Evolutionary conservation across 2,113 vertebrate species (phyloP), one percentile per base, ranked within the genome.

Genomic region (Piaya cayana): DNA sequence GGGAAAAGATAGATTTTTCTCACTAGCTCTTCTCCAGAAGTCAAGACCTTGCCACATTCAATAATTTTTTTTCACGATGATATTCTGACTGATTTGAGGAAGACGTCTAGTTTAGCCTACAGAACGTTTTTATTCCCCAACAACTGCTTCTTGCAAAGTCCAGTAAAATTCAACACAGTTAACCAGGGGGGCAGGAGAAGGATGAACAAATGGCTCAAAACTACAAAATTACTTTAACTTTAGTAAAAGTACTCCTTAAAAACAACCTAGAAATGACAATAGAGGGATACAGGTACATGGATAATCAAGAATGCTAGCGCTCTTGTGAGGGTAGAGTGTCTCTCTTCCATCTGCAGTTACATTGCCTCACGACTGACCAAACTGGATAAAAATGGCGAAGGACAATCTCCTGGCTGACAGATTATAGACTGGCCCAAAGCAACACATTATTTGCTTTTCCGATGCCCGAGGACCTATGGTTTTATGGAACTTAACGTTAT

Each of bases 1-100:
- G 74, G 53, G 86, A 76, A 93, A 93, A 82, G 26, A 52, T 42
- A 42, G 14, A 69, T 80, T 93, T 82, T 74, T 86, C 50, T 67
- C 75, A 43, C 56, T 78, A 26, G 30, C 37, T 76, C 21, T 93
- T 81, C 62, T 50, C 90, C 86, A 76, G 70, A 90, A 64, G 69
- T 63, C 60, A 91, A 82, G 75, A 82, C 58, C 42, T 75, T 94
- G 84, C 36, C 67, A 56, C 47, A 71, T 78, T 77, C 71, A 83
- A 49, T 83, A 63, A 6, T 21, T 55, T 90, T 95, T 95, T 39
- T 68, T 88, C 52, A 82, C 49, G 87, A 34, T 47, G 59, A 65
- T 70, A 59, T 45, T 92, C 52, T 39, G 34, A n/a, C 18, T 75
- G 82, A 88, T 81, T 69, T 80, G n/a, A 82, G 39, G n/a, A 47